These are phyloP conservation scores for Maylandia zebra DNA, from an alignment of 2,113 vertebrate genomes.

Conservation along the genomic window DNA sequence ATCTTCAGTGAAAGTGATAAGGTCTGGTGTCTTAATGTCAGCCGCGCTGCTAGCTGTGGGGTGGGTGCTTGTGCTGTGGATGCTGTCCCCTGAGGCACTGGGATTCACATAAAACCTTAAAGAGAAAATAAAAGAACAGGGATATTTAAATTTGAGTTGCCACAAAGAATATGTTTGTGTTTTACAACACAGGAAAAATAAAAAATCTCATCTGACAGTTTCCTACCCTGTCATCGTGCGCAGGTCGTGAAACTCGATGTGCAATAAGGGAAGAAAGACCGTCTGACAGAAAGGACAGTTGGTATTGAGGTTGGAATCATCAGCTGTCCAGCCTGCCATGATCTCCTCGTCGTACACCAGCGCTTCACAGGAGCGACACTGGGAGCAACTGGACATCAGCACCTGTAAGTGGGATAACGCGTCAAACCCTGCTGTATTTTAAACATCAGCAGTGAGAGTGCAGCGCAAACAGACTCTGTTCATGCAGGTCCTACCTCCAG, in stretches of 20 bases:
- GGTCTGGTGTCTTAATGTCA: conserved; percentile 75
- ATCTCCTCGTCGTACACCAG: conserved; percentile 98
- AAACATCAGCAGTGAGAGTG: neutral
- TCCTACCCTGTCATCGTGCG: conserved; percentile 79
- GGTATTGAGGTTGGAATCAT: conserved; percentile 96
- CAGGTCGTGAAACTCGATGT: conserved; percentile 93
- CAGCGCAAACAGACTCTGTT: accelerated
- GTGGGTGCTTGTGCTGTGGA: conserved; percentile 77
- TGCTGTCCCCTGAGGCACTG: conserved; percentile 88
- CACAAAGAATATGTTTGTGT: neutral
- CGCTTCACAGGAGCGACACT: conserved; percentile 83
- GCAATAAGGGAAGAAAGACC: conserved; percentile 89
- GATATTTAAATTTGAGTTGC: neutral
- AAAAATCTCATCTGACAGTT: neutral
- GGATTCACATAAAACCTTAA: conserved; percentile 88
- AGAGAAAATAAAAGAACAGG: neutral
- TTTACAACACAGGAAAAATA: neutral
- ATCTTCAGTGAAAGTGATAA: conserved; percentile 70
- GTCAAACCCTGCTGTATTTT: neutral
- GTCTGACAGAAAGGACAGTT: conserved; percentile 90
- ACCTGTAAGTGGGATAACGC: conserved; percentile 67
- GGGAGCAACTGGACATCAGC: conserved; percentile 97
- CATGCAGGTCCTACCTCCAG: conserved; percentile 80
- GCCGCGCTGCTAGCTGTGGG: conserved; percentile 63
- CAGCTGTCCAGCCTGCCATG: conserved; percentile 96